Evolutionary conservation across 2,888 invertebrate genomes (phyloP), one percentile per base, ranked within the genome.

Genomic region (Blastobasis lacticolella): DNA sequence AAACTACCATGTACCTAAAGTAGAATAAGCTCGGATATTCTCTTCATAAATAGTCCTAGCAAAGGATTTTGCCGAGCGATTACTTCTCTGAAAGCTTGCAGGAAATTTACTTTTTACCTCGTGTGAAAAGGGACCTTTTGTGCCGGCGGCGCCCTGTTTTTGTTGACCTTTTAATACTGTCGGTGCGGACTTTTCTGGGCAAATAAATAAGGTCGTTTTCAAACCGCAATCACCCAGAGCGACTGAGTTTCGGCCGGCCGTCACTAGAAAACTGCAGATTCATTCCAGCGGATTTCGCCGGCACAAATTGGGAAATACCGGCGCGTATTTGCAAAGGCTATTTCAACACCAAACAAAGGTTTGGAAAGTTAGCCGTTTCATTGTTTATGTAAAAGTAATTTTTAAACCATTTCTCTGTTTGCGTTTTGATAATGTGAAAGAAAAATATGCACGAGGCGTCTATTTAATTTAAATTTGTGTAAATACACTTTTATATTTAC

Each of bases 121-220:
- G 6, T 43, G 10, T 37, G 46, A 37, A 49, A 49, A 49, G 44
- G 48, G 10, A 43, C 36, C 52, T 37, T 42, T 52, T 52, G 49
- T 41, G 47, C 9, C 44, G 5, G 43, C 37, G 37, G 44, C 40
- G 7, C 36, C 49, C 38, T 51, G 46, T 51, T 53, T 53, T 51
- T 56, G 56, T 59, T 51, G 52, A 55, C 57, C 54, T 48, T 54
- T 54, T 53, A 57, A 44, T 52, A 50, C 10, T 49, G 47, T 46
- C 10, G 46, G 37, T 46, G 42, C 10, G 46, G 37, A 38, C 37
- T 46, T 45, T 40, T 38, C 48, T 42, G 10, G 7, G 49, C 38
- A 49, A 43, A 49, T 43, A 49, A 46, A 46, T 45, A 45, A 42
- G 36, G 23, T n/a, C 6, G 48, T 48, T 48, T n/a, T 6, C 23